Base-by-base conservation (phyloP, 2,888 invertebrate genomes). In the Onthophagus sagittarius region DNA sequence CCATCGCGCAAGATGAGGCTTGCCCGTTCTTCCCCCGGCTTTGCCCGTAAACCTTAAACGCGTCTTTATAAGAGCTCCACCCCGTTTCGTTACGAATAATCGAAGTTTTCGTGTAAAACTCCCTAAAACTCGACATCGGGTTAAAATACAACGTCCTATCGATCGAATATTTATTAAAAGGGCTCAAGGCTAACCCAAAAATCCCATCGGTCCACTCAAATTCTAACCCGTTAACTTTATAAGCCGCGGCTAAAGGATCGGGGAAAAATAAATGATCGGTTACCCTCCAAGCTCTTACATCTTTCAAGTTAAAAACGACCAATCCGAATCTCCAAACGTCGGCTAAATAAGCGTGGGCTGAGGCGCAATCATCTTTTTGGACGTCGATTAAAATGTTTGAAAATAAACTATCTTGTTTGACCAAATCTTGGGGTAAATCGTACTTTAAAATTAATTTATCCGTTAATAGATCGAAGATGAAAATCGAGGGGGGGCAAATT, bases 81-180 rank as follows among this genome's bases (percentile, higher is more conserved):
- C 85, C 81, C 0, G 86, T 86, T 77, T 92, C 90, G 76, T 93
- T 88, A 14, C 89, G 86, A 3, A 95, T 84, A 0, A 92, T 85
- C 0, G 90, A 88, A 0, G 93, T 90, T 33, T 89, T 88, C 0
- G 94, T 92, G 74, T 89, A 90, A 83, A 94, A 95, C 82, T 95
- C 94, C 78, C 92, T 88, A 79, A 90, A 92, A 82, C 94, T 93
- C 0, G 95, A 93, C 91, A 95, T 90, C 0, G 95, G 90, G 84
- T 95, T 94, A 82, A 94, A 95, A 81, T 90, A 94, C 23, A 95
- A 82, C 2, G 90, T 86, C 70, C 92, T 87, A 70, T 94, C 92
- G 15, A 85, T 81, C 13, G 84, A 82, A 71, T 86, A 81, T 1
- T 86, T 82, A 77, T 86, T 81, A 32, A 82, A 80, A 5, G 91